A percentile compares a stretch with the other conserved stretches of the same genome.
Conservation (phyloP, 2,797 vertebrate species). For the Chelmon rostratus region DNA sequence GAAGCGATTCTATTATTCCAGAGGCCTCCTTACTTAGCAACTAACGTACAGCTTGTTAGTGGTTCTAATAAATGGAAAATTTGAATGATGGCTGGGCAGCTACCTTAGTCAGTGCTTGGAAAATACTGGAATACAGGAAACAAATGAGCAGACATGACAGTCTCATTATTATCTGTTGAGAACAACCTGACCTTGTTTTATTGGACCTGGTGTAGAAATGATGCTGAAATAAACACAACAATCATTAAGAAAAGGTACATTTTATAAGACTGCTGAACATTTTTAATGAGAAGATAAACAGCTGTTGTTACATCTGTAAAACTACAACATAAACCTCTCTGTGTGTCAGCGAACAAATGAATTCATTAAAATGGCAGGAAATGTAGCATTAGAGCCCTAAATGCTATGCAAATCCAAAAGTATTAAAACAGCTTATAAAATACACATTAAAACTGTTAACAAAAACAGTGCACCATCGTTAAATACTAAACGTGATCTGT, state of each 20-base stretch:
- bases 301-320: not conserved
- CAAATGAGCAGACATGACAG: not conserved
- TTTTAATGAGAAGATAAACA: slow-evolving; percentile 28
- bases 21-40: not conserved
- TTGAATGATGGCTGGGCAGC: not conserved
- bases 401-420: slow-evolving; percentile 5
- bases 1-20: not conserved
- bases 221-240: slow-evolving; percentile 32
- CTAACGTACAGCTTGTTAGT: not conserved
- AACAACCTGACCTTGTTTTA: slow-evolving; percentile 6
- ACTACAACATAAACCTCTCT: not conserved
- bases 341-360: not conserved
- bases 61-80: slow-evolving; percentile 3
- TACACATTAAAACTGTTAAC: slow-evolving; percentile 16
- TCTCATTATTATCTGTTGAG: not conserved
- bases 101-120: not conserved
- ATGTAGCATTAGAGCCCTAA: slow-evolving; percentile 1
- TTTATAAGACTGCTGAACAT: slow-evolving; percentile 36
- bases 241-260: slow-evolving; percentile 8
- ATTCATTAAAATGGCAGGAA: slow-evolving; percentile 11
- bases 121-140: not conserved
- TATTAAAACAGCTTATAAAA: slow-evolving; percentile 21
- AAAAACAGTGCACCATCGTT: slow-evolving; percentile 17
- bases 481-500: not conserved
- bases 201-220: not conserved